Base-by-base conservation (phyloP, 1,140 invertebrate genomes). In the Planococcus citri region DNA sequence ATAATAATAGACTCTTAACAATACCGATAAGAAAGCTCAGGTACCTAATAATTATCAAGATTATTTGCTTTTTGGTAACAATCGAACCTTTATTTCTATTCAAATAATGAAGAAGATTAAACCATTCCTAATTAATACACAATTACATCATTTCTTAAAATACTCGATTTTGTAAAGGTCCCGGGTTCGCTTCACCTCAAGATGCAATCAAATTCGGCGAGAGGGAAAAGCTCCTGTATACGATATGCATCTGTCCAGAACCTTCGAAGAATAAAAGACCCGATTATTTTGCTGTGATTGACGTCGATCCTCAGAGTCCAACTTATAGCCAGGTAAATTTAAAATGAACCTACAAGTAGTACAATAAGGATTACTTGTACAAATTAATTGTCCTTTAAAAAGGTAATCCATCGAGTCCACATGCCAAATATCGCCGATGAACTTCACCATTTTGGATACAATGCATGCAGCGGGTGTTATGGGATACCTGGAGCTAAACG, bases 381-480 rank as follows among this genome's bases (percentile, higher is more conserved):
- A n/a, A n/a, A n/a, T n/a, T n/a, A n/a, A n/a, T n/a, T n/a, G n/a
- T n/a, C n/a, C n/a, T n/a, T n/a, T 12, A 33, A 33, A 33, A 75
- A 97, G 95, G 89, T 98, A 1, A 89, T 98, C 68, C 87, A 92
- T 76, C 87, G 92, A 64, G 82, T 92, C 0, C 82, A 86, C 71
- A 88, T 94, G 75, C 85, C 86, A n/a, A 78, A 88, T 69, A 76
- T 82, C 4, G 89, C 87, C 1, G 92, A 98, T 76, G 95, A 98
- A 78, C 77, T 98, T 0, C 95, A 98, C 77, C 95, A 98, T 77
- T 89, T 86, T 20, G 95, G 95, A 0, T 98, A 95, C 95, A 98
- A 98, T 76, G 85, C 92, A 9, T 98, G 95, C 77, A 94, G 92
- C 72, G 95, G 92, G 79, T 97, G 94, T 77, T 82, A 87, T 77